A percentile compares a stretch with the other conserved stretches of the same genome.
Evolutionary conservation across 2,113 vertebrate species (phyloP).

Genomic region (Corythoichthys intestinalis): DNA sequence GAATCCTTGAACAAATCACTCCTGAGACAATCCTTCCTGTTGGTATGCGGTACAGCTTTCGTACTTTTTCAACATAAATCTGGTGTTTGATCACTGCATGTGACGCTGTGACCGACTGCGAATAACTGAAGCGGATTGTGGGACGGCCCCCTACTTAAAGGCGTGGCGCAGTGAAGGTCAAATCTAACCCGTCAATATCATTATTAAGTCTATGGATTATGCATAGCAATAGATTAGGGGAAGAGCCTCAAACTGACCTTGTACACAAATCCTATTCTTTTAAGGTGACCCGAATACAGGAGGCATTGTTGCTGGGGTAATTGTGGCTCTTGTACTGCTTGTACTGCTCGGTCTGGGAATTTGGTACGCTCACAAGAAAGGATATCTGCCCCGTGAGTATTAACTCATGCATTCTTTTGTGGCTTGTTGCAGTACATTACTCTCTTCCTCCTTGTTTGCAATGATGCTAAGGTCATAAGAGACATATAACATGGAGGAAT

Average conservation of each 20-base stretch:
- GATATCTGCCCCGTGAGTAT: conserved; percentile 83
- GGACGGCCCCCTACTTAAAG: no score
- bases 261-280: conserved; percentile 4
- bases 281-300: conserved; percentile 69
- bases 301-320: conserved; percentile 72
- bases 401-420: neutral
- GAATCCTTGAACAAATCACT: no score
- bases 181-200: no score
- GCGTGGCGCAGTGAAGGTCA: no score
- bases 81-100: no score
- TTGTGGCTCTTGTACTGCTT: conserved; percentile 65
- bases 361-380: conserved; percentile 81
- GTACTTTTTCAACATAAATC: no score
- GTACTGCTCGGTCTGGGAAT: conserved; percentile 57
- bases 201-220: no score
- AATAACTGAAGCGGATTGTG: no score
- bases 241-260: conserved; percentile 2
- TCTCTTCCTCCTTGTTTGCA: neutral
- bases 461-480: neutral
- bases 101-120: no score
- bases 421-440: neutral
- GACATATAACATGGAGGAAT: no score
- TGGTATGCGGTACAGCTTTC: no score
- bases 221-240: neutral
- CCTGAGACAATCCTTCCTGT: no score